Evolutionary conservation across 2,797 vertebrate species (phyloP), one percentile per base, ranked within the genome.

Genomic region (Danio choprae): DNA sequence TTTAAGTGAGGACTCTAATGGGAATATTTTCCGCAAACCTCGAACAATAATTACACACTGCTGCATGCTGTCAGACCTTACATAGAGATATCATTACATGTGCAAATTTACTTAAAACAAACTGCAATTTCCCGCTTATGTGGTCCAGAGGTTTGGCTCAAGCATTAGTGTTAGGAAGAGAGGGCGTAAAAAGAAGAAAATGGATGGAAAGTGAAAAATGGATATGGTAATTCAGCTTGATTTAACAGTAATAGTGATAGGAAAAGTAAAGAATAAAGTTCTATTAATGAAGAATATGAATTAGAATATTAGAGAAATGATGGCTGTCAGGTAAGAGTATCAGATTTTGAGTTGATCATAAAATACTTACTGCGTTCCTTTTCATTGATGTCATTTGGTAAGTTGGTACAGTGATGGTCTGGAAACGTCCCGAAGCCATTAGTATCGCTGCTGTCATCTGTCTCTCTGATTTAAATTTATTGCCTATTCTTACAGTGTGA

Each of bases 261-360:
- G 5, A 7, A 56, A 56, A 56, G 12, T 16, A 72, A 72, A 29
- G 7, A 58, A 55, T n/a, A 43, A 4, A n/a, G n/a, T n/a, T 51
- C 7, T n/a, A 11, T 50, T 56, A 50, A 83, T 58, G 44, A 78
- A 67, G 48, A 40, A 82, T 81, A 83, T 87, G 85, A 59, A n/a
- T 84, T 85, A 74, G 72, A 6, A 44, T 53, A 51, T 43, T 77
- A 64, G 13, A 41, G 36, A 46, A 9, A 51, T 5, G 20, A 22
- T 60, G 22, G 50, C 5, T 46, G 7, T 11, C 63, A 78, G 82
- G 88, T 86, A 91, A 91, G 81, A 72, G 69, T 83, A 86, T 89
- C 84, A 83, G 81, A 84, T 92, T 82, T 86, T 91, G 86, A 93
- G 91, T 89, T 88, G 91, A 92, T 93, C 91, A 91, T 83, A 86